Evolutionary conservation across 1,140 invertebrate genomes (phyloP).

Genomic region (Branchinecta lynchi): DNA sequence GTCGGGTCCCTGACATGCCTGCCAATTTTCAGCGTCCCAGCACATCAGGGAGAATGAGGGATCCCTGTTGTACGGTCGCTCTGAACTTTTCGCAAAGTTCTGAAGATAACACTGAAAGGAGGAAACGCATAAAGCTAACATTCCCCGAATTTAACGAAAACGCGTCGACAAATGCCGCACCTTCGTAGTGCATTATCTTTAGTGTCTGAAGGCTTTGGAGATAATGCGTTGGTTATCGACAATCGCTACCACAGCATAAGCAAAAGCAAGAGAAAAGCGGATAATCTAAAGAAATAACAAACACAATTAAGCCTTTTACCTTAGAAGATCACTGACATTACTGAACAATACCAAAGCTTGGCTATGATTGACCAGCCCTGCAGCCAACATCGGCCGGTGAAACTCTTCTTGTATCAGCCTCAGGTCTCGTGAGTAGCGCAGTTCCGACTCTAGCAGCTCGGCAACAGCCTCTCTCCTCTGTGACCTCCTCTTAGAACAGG

Average conservation of each 20-base stretch:
- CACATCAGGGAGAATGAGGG: too few species aligned
- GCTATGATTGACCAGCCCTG: constrained; percentile 44
- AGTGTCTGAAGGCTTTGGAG: too few species aligned
- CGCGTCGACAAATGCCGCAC: too few species aligned
- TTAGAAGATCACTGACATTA: neutral
- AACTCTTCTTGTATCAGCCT: constrained; percentile 86
- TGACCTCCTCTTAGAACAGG: constrained; percentile 66
- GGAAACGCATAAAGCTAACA: too few species aligned
- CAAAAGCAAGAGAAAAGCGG: neutral
- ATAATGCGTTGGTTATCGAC: too few species aligned
- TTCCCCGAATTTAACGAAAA: too few species aligned
- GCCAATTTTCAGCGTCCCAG: too few species aligned
- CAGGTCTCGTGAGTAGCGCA: constrained; percentile 82
- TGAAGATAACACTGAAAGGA: too few species aligned
- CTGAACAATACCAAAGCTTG: constrained; percentile 26
- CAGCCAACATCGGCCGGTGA: constrained; percentile 78
- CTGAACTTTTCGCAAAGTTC: too few species aligned
- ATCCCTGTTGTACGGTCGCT: too few species aligned
- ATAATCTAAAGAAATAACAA: neutral
- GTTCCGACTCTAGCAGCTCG: constrained; percentile 90
- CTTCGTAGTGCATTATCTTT: too few species aligned
- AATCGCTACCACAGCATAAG: neutral
- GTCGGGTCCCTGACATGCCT: too few species aligned
- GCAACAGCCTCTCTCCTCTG: constrained; percentile 87
- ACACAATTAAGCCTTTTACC: neutral